Base-by-base conservation (phyloP, 2,113 vertebrate genomes). In the Anhinga anhinga region DNA sequence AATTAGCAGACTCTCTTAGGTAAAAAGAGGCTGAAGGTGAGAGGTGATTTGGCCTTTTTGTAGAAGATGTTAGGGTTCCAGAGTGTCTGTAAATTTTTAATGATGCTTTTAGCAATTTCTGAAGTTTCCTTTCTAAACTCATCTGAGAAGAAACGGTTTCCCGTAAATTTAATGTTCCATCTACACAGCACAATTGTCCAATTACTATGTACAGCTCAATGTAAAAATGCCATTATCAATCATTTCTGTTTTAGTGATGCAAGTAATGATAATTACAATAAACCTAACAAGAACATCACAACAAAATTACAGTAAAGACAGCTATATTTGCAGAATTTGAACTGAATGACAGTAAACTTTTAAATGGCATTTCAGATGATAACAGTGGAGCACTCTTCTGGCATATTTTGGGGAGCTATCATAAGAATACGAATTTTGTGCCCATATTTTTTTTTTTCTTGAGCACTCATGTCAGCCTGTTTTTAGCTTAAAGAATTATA, bases 401-500 rank as follows among this genome's bases (percentile, higher is more conserved):
- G 66, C 23, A 44, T 45, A 73, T 82, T 89, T 55, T 21, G 1
- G 42, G 83, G 70, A 96, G 26, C 63, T 88, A 58, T 52, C 47
- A 27, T 25, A 95, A 73, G 78, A 89, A 95, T 34, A 84, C 0
- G 2, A 52, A 90, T 77, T 95, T 70, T 85, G 23, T 92, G 74
- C 30, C 53, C 38, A 32, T 87, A 5, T 74, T 82, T 97, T 96
- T 83, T 42, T 47, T 47, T 96, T 86, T 82, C 62, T 79, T 94
- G 11, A 62, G 44, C 27, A 42, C n/a, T 80, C 49, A 88, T 90
- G 55, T 82, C 82, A 86, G 76, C 22, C 77, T 89, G 70, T 5
- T 96, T 97, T 95, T 82, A 85, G 56, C 56, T 70, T 52, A 83
- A 86, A 97, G 69, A 89, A 69, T 84, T 97, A 81, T 36, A 96